Evolutionary conservation across 2,888 invertebrate genomes (phyloP).

Genomic region (Stramonita haemastoma): DNA sequence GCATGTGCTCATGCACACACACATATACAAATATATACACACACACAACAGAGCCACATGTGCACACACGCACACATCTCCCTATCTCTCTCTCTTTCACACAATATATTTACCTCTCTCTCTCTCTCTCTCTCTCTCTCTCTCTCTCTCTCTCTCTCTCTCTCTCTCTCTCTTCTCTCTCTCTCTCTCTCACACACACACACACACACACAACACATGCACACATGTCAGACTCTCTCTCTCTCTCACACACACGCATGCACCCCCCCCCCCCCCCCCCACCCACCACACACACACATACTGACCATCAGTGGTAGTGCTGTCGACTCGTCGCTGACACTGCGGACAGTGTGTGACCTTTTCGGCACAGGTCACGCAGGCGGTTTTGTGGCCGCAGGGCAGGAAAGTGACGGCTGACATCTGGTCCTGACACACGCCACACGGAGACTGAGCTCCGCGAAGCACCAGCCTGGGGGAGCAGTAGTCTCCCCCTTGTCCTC

Average conservation of each 20-base stretch:
- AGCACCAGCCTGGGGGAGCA: background rate
- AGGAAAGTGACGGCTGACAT: constrained; percentile 35
- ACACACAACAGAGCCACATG: constrained; percentile 16
- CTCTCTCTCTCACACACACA: too few species aligned
- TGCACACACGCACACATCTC: constrained; percentile 24
- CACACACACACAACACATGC: too few species aligned
- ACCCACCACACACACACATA: background rate
- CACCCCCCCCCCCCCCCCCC: too few species aligned
- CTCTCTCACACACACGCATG: too few species aligned
- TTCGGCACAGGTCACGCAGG: constrained; percentile 12
- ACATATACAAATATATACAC: background rate
- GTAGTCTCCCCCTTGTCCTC: background rate
- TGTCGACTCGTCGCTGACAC: constrained; percentile 29
- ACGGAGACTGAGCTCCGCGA: constrained; percentile 11
- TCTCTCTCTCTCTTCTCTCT: too few species aligned
- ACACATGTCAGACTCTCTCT: too few species aligned
- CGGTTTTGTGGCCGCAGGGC: constrained; percentile 42
- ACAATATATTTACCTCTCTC: background rate
- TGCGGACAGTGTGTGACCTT: background rate
- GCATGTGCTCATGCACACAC: background rate
- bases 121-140: too few species aligned
- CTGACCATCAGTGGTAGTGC: constrained; percentile 36
- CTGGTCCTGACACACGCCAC: constrained; percentile 10
- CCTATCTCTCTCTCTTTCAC: background rate
- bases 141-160: too few species aligned